Evolutionary conservation across 2,888 invertebrate species (phyloP), one percentile per base, ranked within the genome.

Genomic region (Steinernema scapterisci): DNA sequence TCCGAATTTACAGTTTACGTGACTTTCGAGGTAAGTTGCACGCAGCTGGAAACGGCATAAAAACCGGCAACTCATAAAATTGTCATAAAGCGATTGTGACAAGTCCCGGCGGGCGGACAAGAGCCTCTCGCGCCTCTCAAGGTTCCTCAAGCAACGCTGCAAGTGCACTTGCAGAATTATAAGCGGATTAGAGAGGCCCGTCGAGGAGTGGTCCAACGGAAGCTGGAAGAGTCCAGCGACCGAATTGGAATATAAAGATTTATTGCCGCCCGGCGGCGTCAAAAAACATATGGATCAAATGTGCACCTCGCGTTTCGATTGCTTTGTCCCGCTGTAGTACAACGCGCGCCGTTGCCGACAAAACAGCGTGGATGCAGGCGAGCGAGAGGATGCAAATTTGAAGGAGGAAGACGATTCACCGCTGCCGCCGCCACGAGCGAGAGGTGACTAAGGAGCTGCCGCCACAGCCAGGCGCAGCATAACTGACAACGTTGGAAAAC

Each of bases 241-340:
- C 63, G 63, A 63, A 63, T 27, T 63, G 52, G 52, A 63, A 63
- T 63, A 63, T 63, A 63, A 63, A 63, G 63, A 63, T 63, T 63
- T 63, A 63, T 63, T 63, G 63, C 27, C 63, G 31, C 31, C 27
- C 63, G 63, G 27, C 31, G 31, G 63, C 31, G 63, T 27, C 63
- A 63, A 63, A 63, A 63, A 63, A 63, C 63, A 63, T 63, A 63
- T 63, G 63, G 63, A 63, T 63, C 63, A 63, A 63, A 63, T 63
- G 63, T 31, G 63, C 23, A 11, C 23, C 48, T 16, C 5, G 48
- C 54, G 54, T 54, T 54, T 54, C 54, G 48, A 19, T 19, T 25
- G 23, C 16, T n/a, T n/a, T n/a, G n/a, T n/a, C n/a, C n/a, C n/a
- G n/a, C n/a, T n/a, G n/a, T 63, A 63, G 63, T 63, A 63, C 63